Evolutionary conservation across 2,888 invertebrate species (phyloP).

Genomic region (Limenitis camilla): DNA sequence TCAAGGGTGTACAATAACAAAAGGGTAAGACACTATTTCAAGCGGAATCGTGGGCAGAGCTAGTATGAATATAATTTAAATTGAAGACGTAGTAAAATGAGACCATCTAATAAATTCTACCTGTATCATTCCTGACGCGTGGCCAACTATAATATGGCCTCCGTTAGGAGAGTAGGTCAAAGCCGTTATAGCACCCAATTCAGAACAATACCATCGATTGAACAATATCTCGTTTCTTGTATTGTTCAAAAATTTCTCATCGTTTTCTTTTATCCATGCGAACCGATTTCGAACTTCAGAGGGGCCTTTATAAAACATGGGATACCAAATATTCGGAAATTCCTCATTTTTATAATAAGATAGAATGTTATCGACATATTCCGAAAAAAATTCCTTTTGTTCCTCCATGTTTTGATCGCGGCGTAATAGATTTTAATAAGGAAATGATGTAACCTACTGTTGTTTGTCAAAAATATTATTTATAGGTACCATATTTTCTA

Average conservation of each 20-base stretch:
- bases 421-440: constrained; percentile 29
- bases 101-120: constrained; percentile 31
- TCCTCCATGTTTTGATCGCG: constrained; percentile 29
- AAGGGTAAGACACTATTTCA: too few species aligned
- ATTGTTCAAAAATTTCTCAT: constrained; percentile 39
- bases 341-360: constrained; percentile 41
- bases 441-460: constrained; percentile 8
- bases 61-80: too few species aligned
- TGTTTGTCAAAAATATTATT: background rate
- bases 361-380: constrained; percentile 34
- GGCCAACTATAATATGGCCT: constrained; percentile 54
- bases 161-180: constrained; percentile 60
- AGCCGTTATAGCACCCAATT: constrained; percentile 50
- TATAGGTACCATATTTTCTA: background rate
- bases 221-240: constrained; percentile 43
- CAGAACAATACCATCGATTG: constrained; percentile 49
- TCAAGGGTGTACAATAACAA: too few species aligned
- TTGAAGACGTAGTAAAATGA: too few species aligned
- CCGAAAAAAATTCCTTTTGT: constrained; percentile 33
- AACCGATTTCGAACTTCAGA: constrained; percentile 26
- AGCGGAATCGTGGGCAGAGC: too few species aligned
- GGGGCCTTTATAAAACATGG: constrained; percentile 43
- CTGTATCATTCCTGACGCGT: constrained; percentile 70
- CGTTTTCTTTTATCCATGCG: constrained; percentile 44
- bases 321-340: constrained; percentile 44